A percentile compares a stretch with the other conserved stretches of the same genome.
These are phyloP conservation scores for Nothura maculosa DNA, from an alignment of 2,797 vertebrate genomes.

Conservation along the genomic window DNA sequence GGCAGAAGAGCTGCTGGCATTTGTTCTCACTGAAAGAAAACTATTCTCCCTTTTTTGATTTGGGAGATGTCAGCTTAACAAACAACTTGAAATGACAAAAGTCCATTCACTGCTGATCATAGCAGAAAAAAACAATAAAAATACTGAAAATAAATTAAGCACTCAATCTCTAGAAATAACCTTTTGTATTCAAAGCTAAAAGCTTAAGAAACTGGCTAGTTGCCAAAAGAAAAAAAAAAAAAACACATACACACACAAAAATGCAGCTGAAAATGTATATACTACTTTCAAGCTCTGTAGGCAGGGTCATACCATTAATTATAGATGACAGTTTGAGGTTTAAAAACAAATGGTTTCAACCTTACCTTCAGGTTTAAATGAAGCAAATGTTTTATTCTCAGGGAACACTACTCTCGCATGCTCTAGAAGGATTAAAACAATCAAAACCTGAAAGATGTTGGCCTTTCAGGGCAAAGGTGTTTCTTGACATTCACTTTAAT, in stretches of 20 bases:
- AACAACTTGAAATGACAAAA: slow-evolving; percentile 2
- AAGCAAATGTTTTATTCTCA: slow-evolving; percentile 57
- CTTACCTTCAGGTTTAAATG: slow-evolving; percentile 57
- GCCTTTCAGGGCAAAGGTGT: neutral
- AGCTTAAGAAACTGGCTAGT: slow-evolving; percentile 44
- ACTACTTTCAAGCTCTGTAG: slow-evolving; percentile 49
- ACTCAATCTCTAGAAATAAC: slow-evolving; percentile 43
- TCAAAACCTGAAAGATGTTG: neutral
- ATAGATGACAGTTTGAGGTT: slow-evolving; percentile 47
- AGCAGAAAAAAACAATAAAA: slow-evolving; percentile 57
- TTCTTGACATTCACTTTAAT: neutral
- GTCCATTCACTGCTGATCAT: neutral
- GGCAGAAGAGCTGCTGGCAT: neutral
- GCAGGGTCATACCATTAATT: slow-evolving; percentile 60
- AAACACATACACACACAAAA: neutral
- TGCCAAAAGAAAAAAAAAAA: neutral
- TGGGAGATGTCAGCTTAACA: neutral
- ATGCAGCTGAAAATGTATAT: slow-evolving; percentile 36
- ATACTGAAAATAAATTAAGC: slow-evolving; percentile 22
- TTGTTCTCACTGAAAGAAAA: neutral
- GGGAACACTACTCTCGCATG: neutral
- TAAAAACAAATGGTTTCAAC: slow-evolving; percentile 66
- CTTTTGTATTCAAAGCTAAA: slow-evolving; percentile 61
- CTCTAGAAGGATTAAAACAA: slow-evolving; percentile 31
- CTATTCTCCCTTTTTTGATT: neutral